Evolutionary conservation across 2,113 vertebrate genomes (phyloP).

Genomic region (Labeo rohita): DNA sequence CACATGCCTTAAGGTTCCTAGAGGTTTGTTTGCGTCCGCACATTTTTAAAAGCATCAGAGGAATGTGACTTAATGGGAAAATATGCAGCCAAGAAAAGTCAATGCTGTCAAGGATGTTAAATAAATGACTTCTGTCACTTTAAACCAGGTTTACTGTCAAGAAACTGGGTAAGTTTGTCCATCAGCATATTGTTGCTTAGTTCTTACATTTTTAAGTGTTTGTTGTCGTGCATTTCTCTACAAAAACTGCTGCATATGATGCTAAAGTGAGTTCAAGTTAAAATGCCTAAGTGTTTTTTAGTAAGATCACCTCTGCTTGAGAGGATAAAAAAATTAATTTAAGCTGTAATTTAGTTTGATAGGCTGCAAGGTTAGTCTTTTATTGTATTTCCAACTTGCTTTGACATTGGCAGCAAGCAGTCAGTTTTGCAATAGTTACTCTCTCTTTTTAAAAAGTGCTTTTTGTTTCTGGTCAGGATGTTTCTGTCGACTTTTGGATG

Average conservation of each 20-base stretch:
- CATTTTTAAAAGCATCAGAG: constrained; percentile 1
- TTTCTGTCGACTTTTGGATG: background rate
- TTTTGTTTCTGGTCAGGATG: background rate
- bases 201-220: background rate
- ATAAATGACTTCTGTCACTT: background rate
- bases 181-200: too few species aligned
- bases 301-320: background rate
- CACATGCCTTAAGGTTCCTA: background rate
- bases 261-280: background rate
- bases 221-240: background rate
- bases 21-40: background rate
- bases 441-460: background rate
- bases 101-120: constrained; percentile 11
- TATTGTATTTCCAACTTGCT: background rate
- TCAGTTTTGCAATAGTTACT: background rate
- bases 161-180: background rate
- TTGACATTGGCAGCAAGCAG: background rate
- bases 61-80: constrained; percentile 17
- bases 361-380: background rate
- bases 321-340: too few species aligned
- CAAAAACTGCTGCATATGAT: background rate
- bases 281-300: background rate
- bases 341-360: background rate
- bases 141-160: background rate
- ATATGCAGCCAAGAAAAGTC: constrained; percentile 29